Percentiles rank a stretch among this genome's conserved stretches.
Evolutionary conservation across 2,113 vertebrate species (phyloP).

Genomic region (Melanotaenia duboulayi): DNA sequence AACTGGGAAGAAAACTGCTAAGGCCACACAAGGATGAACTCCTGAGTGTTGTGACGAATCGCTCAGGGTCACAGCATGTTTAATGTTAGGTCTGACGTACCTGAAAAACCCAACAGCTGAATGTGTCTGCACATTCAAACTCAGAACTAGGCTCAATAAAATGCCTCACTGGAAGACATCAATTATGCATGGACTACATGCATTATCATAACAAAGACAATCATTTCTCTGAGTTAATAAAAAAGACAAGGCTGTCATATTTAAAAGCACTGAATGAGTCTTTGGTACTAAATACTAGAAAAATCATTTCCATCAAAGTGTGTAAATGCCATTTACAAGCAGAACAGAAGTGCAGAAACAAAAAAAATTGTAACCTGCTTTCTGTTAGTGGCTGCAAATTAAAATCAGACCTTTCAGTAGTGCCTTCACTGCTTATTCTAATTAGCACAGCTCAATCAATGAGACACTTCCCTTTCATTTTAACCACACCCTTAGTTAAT

Average conservation of each 20-base stretch:
- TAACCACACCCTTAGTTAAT: conserved; percentile 25
- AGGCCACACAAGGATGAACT: not conserved
- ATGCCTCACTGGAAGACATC: conserved; percentile 53
- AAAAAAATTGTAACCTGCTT: conserved; percentile 50
- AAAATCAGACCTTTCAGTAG: conserved; percentile 38
- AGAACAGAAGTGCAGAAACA: conserved; percentile 14
- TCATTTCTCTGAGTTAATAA: conserved; percentile 60
- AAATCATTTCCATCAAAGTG: conserved; percentile 50
- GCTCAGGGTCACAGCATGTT: conserved; percentile 3
- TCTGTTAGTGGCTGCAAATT: conserved; percentile 39
- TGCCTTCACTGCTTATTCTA: conserved; percentile 35
- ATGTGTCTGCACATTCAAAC: conserved; percentile 18
- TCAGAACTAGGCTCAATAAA: conserved; percentile 50
- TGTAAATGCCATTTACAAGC: conserved; percentile 48
- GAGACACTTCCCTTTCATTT: conserved; percentile 28
- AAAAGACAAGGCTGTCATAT: conserved; percentile 47
- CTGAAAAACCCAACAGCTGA: not conserved
- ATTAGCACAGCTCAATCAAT: conserved; percentile 74
- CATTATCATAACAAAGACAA: conserved; percentile 57
- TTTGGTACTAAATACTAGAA: conserved; percentile 48
- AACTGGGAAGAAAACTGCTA: conserved; percentile 13
- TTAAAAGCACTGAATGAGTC: conserved; percentile 34
- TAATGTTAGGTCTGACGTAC: not conserved
- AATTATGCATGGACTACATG: conserved; percentile 53
- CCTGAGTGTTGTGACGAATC: no score